Conservation (phyloP, 1,140 invertebrate species). For the Ips typographus region DNA sequence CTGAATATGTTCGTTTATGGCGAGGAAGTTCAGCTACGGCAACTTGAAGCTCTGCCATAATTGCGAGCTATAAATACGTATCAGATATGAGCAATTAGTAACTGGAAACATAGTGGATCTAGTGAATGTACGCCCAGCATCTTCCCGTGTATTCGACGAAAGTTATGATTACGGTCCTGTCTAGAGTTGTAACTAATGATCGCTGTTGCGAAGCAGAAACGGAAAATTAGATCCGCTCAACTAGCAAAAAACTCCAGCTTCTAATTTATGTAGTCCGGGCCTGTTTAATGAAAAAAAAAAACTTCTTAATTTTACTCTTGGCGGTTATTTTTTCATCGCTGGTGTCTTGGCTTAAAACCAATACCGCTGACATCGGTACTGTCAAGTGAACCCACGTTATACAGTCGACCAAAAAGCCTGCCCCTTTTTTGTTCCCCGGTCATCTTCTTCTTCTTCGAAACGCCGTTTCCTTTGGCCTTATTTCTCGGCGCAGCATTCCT, state of each 20-base stretch:
- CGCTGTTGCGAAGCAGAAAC: slow-evolving; percentile 11
- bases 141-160: slow-evolving; percentile 34
- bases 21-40: slow-evolving; percentile 42
- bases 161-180: slow-evolving; percentile 30
- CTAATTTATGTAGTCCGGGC: no score
- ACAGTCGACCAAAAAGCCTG: slow-evolving; percentile 8
- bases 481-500: slow-evolving; percentile 6
- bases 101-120: slow-evolving; percentile 36
- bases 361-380: slow-evolving; percentile 43
- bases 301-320: slow-evolving; percentile 20
- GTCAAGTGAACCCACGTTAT: slow-evolving; percentile 44
- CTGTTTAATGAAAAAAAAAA: no score
- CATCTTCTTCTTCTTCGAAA: slow-evolving; percentile 10
- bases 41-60: slow-evolving; percentile 47
- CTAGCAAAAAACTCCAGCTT: no score
- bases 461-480: slow-evolving; percentile 5
- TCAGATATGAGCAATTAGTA: slow-evolving; percentile 50
- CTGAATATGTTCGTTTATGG: slow-evolving; percentile 44
- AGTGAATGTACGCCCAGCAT: slow-evolving; percentile 33
- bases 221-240: neutral
- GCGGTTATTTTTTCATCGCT: slow-evolving; percentile 38
- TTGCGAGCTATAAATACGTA: slow-evolving; percentile 49
- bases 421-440: slow-evolving; percentile 14
- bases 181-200: slow-evolving; percentile 8
- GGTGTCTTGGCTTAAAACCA: slow-evolving; percentile 39